These are phyloP conservation scores for Pungitius pungitius DNA, from an alignment of 2,113 vertebrate genomes.

Conservation along the genomic window DNA sequence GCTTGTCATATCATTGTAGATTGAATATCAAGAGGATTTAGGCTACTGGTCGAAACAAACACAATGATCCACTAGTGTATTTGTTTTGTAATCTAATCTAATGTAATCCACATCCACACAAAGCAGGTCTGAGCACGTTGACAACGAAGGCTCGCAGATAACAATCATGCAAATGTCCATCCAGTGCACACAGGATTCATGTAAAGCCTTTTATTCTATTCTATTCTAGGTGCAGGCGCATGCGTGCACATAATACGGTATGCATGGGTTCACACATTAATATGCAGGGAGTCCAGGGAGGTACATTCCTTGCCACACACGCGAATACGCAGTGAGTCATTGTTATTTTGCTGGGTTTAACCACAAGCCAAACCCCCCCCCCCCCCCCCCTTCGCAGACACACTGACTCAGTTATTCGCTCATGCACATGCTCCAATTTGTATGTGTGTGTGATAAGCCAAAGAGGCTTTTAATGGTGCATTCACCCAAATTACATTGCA, in stretches of 20 bases:
- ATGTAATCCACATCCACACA: slow-evolving; percentile 28
- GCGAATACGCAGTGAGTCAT: slow-evolving; percentile 33
- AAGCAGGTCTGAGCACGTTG: slow-evolving; percentile 3
- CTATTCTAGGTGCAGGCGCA: background rate
- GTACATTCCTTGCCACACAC: slow-evolving; percentile 1
- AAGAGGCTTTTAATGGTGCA: background rate
- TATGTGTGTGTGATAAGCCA: background rate
- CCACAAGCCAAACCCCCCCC: slow-evolving; percentile 1
- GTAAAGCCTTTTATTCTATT: background rate
- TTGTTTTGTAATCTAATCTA: slow-evolving; percentile 11
- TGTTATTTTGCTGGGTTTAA: slow-evolving; percentile 24
- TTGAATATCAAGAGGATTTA: background rate
- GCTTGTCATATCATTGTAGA: background rate
- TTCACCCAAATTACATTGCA: background rate
- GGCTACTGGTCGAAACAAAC: background rate
- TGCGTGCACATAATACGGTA: background rate
- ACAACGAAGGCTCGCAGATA: slow-evolving; percentile 6
- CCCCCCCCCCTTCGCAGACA: slow-evolving; percentile 15
- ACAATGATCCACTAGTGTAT: background rate
- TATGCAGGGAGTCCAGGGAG: background rate
- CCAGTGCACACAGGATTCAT: background rate
- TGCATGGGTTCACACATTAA: slow-evolving; percentile 30
- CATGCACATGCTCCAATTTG: background rate
- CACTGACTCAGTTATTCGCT: slow-evolving; percentile 12
- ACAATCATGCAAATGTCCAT: slow-evolving; percentile 5